Evolutionary conservation across 2,888 invertebrate species (phyloP).

Genomic region (Pasiphila rectangulata): DNA sequence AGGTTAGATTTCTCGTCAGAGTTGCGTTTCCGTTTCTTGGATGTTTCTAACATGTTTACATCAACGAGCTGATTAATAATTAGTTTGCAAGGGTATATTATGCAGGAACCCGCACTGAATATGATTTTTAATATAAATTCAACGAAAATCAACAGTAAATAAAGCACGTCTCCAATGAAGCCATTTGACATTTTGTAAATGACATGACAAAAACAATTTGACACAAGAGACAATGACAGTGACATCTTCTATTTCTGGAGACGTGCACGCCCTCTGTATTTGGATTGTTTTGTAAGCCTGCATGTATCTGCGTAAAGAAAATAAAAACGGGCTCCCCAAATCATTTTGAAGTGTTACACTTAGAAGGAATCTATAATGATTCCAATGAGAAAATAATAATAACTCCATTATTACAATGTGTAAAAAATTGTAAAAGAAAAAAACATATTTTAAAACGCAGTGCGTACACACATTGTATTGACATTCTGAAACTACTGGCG

Average conservation of each 20-base stretch:
- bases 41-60: slow-evolving; percentile 64
- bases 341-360: too few species aligned
- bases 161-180: slow-evolving; percentile 42
- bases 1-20: slow-evolving; percentile 49
- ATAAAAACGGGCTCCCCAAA: too few species aligned
- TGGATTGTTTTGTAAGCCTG: too few species aligned
- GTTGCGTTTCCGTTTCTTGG: slow-evolving; percentile 58
- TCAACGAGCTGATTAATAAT: slow-evolving; percentile 42
- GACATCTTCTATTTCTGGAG: neutral
- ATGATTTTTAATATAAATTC: slow-evolving; percentile 53
- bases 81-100: slow-evolving; percentile 39
- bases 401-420: too few species aligned
- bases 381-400: too few species aligned
- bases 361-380: too few species aligned
- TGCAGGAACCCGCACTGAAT: slow-evolving; percentile 36
- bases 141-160: slow-evolving; percentile 53
- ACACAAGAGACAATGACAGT: neutral
- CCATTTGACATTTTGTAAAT: slow-evolving; percentile 56
- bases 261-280: too few species aligned
- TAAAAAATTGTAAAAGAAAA: too few species aligned
- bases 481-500: too few species aligned
- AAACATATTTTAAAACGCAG: neutral
- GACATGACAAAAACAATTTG: neutral
- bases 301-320: too few species aligned
- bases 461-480: too few species aligned